phyloP scores from a whole-genome alignment of 92 coral and sea anemone species.

The Hydrozoanthus gracilis region DNA sequence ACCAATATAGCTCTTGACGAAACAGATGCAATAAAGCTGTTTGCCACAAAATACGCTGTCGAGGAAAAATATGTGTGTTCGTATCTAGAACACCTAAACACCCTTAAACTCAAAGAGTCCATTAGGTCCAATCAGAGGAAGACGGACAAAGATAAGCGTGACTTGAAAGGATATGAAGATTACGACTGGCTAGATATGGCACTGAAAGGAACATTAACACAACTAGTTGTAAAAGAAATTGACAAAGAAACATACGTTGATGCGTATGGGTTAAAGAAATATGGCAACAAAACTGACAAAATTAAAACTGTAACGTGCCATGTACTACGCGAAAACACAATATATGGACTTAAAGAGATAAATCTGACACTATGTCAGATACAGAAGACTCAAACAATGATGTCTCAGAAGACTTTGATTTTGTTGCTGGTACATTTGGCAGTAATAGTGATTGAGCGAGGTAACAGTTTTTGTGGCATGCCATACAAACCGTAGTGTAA shows the following conservation, averaged over 20 bases:
- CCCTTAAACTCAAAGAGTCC: no score
- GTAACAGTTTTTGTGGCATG: no score
- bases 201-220: conserved; percentile 59
- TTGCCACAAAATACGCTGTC: conserved; percentile 39
- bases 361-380: no score
- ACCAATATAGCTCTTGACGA: no score
- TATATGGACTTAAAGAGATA: conserved; percentile 38
- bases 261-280: conserved; percentile 58
- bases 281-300: conserved; percentile 55
- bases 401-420: no score
- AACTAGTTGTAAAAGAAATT: conserved; percentile 55
- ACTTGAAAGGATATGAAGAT: conserved; percentile 57
- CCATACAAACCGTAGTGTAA: no score
- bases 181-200: conserved; percentile 75
- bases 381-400: no score
- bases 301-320: conserved; percentile 55
- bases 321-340: conserved; percentile 53
- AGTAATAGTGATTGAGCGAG: no score
- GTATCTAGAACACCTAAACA: conserved; percentile 48
- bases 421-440: no score
- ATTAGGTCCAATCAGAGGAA: conserved; percentile 49
- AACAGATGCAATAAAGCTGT: conserved; percentile 25
- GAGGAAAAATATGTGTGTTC: conserved; percentile 44
- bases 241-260: conserved; percentile 63
- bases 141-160: conserved; percentile 52